phyloP scores from a whole-genome alignment of 1,140 invertebrate genomes.

The Kradibia gibbosae region DNA sequence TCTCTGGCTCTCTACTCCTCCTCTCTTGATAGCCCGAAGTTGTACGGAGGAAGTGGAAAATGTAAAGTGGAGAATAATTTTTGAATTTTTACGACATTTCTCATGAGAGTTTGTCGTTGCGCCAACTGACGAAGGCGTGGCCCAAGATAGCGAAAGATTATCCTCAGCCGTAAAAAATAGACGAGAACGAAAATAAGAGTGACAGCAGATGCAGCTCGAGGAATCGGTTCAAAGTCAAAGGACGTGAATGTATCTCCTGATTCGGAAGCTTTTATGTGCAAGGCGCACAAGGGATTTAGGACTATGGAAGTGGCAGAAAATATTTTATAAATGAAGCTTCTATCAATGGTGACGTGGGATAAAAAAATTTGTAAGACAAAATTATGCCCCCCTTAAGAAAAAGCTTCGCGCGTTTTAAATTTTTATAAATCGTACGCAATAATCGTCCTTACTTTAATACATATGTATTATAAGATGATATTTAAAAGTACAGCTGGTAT shows the following conservation, averaged over 20 bases:
- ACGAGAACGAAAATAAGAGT: neutral
- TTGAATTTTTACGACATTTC: slow-evolving; percentile 28
- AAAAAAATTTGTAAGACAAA: too few species aligned
- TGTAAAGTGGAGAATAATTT: neutral
- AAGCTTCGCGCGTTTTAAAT: too few species aligned
- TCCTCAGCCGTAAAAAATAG: neutral
- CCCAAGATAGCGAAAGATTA: slow-evolving; percentile 25
- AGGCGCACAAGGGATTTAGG: neutral
- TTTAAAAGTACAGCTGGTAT: too few species aligned
- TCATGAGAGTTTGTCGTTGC: neutral
- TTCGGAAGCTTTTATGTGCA: neutral
- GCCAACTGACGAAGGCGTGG: slow-evolving; percentile 3
- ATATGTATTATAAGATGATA: too few species aligned
- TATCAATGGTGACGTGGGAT: too few species aligned
- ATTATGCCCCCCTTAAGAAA: too few species aligned
- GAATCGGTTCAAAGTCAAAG: slow-evolving; percentile 9
- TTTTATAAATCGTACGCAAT: too few species aligned
- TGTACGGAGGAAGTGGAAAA: neutral
- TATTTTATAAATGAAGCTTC: too few species aligned
- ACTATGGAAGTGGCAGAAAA: neutral
- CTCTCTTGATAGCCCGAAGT: neutral
- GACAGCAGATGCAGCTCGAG: neutral
- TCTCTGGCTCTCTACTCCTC: neutral
- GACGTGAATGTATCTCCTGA: neutral
- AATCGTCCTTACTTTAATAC: too few species aligned